Evolutionary conservation across 2,113 vertebrate genomes (phyloP).

Genomic region (Sciurus niger): DNA sequence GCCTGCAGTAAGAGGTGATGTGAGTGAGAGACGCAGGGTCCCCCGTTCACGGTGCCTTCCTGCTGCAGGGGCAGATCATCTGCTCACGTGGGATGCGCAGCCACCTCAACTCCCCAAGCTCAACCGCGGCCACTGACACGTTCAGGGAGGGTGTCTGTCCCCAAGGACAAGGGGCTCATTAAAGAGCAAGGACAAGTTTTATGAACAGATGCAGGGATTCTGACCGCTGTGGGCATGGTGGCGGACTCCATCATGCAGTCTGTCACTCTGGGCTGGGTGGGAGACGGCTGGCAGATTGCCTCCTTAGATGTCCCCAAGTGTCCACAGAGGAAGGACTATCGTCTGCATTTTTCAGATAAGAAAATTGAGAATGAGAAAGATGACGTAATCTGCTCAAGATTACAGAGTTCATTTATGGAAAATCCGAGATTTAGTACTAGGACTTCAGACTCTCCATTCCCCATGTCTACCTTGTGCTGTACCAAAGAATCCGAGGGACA

Average conservation of each 20-base stretch:
- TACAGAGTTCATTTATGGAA: background rate
- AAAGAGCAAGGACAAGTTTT: background rate
- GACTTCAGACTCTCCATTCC: background rate
- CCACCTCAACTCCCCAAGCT: background rate
- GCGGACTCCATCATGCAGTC: background rate
- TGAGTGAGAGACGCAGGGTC: accelerated
- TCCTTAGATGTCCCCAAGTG: no score
- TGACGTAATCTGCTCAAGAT: background rate
- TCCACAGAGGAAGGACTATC: no score
- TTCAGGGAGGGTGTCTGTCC: background rate
- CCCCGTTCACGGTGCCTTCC: no score
- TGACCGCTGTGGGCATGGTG: no score
- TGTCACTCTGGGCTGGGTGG: no score
- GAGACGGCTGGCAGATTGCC: no score
- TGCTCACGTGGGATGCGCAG: background rate
- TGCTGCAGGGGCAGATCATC: background rate
- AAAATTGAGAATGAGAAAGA: background rate
- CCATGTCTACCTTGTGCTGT: background rate
- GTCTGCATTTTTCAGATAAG: background rate
- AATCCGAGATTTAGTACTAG: background rate
- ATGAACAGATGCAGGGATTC: background rate
- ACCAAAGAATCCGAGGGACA: background rate
- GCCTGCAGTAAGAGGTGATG: background rate
- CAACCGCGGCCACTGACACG: background rate
- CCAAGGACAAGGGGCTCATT: background rate